A percentile compares a stretch with the other conserved stretches of the same genome.
phyloP scores from a whole-genome alignment of 2,113 vertebrate species.

The Scortum barcoo region DNA sequence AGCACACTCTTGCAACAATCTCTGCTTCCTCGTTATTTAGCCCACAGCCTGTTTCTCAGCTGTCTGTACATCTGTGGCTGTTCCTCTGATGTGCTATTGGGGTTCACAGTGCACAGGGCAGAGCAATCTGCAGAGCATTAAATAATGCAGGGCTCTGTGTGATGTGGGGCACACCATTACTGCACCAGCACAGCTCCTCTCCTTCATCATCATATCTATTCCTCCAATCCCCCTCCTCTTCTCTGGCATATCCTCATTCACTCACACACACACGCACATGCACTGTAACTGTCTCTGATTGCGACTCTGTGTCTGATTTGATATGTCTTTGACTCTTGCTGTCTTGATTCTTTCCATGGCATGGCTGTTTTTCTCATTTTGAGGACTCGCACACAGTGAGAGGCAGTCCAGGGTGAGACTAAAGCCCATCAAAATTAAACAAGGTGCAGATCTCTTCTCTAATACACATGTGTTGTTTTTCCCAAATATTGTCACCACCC shows the following conservation, averaged over 20 bases:
- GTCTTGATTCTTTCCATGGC: not conserved
- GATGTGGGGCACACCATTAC: slow-evolving; percentile 66
- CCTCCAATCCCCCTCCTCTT: slow-evolving; percentile 39
- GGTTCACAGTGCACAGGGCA: slow-evolving; percentile 56
- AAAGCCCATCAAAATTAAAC: not conserved
- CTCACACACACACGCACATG: slow-evolving; percentile 3
- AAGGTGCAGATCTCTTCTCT: not conserved
- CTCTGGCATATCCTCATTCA: slow-evolving; percentile 9
- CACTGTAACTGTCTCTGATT: slow-evolving; percentile 14
- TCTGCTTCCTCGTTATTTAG: slow-evolving; percentile 34
- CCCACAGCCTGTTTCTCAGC: not conserved
- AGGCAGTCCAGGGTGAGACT: not conserved
- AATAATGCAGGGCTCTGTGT: slow-evolving; percentile 78
- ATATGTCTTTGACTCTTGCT: slow-evolving; percentile 5
- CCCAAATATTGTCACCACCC: not conserved
- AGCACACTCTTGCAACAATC: not conserved
- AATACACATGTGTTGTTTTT: not conserved
- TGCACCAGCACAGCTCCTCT: slow-evolving; percentile 55
- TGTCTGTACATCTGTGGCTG: slow-evolving; percentile 23
- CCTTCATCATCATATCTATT: slow-evolving; percentile 52
- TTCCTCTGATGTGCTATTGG: slow-evolving; percentile 42
- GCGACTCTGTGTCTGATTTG: slow-evolving; percentile 32
- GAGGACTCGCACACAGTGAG: not conserved
- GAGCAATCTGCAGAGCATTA: slow-evolving; percentile 70
- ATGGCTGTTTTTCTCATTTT: slow-evolving; percentile 5